Base-by-base conservation (phyloP, 2,113 vertebrate species). In the Percopsis transmontana region DNA sequence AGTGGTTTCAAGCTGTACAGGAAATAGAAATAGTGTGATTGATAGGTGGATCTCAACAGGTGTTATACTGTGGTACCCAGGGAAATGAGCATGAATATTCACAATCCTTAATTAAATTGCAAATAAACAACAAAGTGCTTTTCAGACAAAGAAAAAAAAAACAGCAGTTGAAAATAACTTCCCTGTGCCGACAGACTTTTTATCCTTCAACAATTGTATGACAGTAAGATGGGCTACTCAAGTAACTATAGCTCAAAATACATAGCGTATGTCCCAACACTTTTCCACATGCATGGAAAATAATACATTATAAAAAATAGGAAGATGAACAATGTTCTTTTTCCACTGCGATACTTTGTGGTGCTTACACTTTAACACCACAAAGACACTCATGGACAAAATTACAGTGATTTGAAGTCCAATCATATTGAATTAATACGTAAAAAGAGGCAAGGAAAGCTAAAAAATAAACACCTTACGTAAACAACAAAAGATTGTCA, bases 311-410 rank as follows among this genome's bases (percentile, higher is more conserved):
- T 45, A 16, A 24, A 14, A 45, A 16, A 19, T 45, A 38, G 60
- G 2, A 27, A 10, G 2, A 2, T 1, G 2, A 20, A n/a, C 19
- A 33, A 10, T 20, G 55, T 38, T 14, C 2, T 70, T 71, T 74
- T 68, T 74, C 78, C 70, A 67, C 67, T 73, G 84, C 76, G 76
- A 79, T 51, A 51, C 71, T 65, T 57, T 52, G 41, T 0, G 62
- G 45, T 60, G 57, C 59, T 80, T 78, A 70, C 65, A 68, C 75
- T 82, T 74, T 67, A 87, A 85, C 89, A 89, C 85, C 87, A 84
- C 79, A 82, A 59, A 21, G 27, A 57, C 53, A 6, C 72, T 75
- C 75, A 61, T 74, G 24, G 65, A 72, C 52, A 62, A 58, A 65
- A 61, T 58, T 23, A 72, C 56, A 63, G 13, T 2, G n/a, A 52